Evolutionary conservation across 30 jellyfish, hydroid and myxozoan genomes (phyloP).

Genomic region (Hydractinia symbiolongicarpus): DNA sequence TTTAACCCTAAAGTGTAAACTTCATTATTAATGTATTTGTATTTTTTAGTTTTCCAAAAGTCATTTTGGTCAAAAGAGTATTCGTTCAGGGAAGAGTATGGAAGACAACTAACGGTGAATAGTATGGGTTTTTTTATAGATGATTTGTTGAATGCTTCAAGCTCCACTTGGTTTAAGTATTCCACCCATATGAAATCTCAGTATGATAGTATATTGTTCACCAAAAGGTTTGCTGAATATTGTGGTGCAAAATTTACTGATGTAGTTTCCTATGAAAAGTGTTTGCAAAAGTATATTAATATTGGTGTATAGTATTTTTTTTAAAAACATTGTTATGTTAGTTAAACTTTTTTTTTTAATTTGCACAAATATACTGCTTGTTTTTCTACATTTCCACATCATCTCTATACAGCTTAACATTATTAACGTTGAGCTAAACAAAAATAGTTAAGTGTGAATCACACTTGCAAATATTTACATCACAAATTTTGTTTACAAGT

Average conservation of each 20-base stretch:
- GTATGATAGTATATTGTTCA: neutral
- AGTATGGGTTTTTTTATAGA: neutral
- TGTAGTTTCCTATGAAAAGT: neutral
- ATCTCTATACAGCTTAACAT: too few species aligned
- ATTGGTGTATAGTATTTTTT: neutral
- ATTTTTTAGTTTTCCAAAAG: neutral
- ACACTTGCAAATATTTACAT: too few species aligned
- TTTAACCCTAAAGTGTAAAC: too few species aligned
- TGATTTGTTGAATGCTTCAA: neutral
- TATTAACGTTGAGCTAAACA: too few species aligned
- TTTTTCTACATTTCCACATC: too few species aligned
- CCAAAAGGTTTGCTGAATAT: conserved; percentile 20
- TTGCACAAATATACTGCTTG: too few species aligned
- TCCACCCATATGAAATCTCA: neutral
- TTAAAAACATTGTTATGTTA: too few species aligned
- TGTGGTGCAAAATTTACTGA: conserved; percentile 2
- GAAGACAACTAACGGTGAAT: neutral
- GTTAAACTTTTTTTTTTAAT: too few species aligned
- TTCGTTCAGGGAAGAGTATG: neutral
- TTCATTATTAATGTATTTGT: neutral
- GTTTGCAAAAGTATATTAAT: neutral
- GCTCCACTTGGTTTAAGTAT: conserved; percentile 6
- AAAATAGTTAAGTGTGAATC: too few species aligned
- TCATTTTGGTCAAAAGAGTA: conserved; percentile 27
- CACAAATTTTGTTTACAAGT: too few species aligned